Evolutionary conservation across 1,140 invertebrate species (phyloP).

Genomic region (Spodoptera litura): DNA sequence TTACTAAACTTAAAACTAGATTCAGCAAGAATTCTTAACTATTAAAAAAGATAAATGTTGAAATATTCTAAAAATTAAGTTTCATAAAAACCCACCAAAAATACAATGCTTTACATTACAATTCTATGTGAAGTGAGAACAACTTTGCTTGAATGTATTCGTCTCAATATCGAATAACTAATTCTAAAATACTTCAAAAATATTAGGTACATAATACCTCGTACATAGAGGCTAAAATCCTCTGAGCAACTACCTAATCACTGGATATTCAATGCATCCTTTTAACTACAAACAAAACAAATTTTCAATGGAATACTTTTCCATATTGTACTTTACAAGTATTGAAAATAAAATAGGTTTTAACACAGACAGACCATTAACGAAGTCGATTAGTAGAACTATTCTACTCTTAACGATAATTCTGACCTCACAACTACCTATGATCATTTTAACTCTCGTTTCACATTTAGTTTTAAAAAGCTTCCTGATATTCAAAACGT

Average conservation of each 20-base stretch:
- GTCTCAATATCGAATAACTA: neutral
- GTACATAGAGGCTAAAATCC: neutral
- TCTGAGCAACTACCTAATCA: neutral
- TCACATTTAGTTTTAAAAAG: constrained; percentile 29
- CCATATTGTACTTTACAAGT: constrained; percentile 19
- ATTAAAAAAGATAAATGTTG: no score
- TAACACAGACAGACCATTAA: neutral
- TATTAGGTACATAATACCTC: neutral
- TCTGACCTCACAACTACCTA: constrained; percentile 14
- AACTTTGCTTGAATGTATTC: neutral
- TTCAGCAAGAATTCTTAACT: no score
- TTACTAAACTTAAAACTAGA: no score
- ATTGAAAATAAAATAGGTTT: constrained; percentile 17
- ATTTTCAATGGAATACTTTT: constrained; percentile 6
- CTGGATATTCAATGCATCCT: constrained; percentile 9
- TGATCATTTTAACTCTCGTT: constrained; percentile 19
- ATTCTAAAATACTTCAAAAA: neutral
- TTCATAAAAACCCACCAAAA: no score
- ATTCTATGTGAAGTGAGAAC: neutral
- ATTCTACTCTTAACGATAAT: constrained; percentile 34
- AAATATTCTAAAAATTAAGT: no score
- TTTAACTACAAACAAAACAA: neutral
- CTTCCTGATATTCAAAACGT: constrained; percentile 22
- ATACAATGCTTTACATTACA: no score
- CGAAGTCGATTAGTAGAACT: constrained; percentile 33